These are phyloP conservation scores for Pipistrellus kuhlii DNA, from an alignment of 2,797 vertebrate species.

Conservation along the genomic window DNA sequence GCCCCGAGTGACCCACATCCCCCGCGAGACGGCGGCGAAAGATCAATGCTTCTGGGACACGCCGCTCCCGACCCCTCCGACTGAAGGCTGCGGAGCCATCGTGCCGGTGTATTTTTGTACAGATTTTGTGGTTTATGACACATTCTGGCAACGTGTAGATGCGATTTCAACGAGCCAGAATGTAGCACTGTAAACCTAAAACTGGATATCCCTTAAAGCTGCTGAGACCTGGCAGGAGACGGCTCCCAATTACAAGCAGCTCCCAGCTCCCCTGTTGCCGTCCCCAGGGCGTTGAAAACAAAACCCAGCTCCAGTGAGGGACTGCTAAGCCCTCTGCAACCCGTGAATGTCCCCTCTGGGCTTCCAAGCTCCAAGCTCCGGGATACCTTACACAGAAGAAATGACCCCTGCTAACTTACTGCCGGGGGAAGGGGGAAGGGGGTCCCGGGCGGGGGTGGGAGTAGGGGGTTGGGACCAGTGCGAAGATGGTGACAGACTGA, in stretches of 20 bases:
- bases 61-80: not conserved
- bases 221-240: slow-evolving; percentile 71
- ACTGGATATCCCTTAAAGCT: slow-evolving; percentile 77
- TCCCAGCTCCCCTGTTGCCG: slow-evolving; percentile 56
- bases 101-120: slow-evolving; percentile 73
- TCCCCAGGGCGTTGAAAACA: slow-evolving; percentile 66
- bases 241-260: slow-evolving; percentile 62
- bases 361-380: not conserved
- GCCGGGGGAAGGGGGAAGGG: not conserved
- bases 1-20: slow-evolving; percentile 16
- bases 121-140: slow-evolving; percentile 76
- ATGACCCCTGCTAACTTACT: not conserved
- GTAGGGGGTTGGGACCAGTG: fast-evolving
- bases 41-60: not conserved
- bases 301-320: slow-evolving; percentile 74
- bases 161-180: slow-evolving; percentile 74
- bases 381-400: not conserved
- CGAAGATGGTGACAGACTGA: fast-evolving
- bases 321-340: slow-evolving; percentile 51
- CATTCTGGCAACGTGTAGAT: slow-evolving; percentile 72
- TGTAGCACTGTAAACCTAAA: slow-evolving; percentile 78
- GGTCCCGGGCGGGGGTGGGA: not conserved
- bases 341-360: not conserved
- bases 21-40: not conserved
- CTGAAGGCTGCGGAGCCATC: slow-evolving; percentile 53